These are phyloP conservation scores for Limnephilus marmoratus DNA, from an alignment of 2,888 invertebrate genomes.

Conservation along the genomic window DNA sequence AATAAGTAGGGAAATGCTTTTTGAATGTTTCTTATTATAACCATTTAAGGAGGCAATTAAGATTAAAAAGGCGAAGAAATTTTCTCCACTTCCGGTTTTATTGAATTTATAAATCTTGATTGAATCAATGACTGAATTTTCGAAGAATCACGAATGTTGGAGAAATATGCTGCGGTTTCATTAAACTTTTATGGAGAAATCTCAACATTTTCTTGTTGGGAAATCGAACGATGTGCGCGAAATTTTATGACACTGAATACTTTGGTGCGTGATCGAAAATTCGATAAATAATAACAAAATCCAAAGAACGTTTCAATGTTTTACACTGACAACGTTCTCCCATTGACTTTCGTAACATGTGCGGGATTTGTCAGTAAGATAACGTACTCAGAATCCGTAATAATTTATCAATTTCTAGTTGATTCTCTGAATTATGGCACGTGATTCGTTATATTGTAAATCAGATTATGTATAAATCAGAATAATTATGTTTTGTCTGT, in stretches of 20 bases:
- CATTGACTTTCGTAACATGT: background rate
- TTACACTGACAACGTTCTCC: background rate
- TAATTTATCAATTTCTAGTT: background rate
- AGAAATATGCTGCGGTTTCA: background rate
- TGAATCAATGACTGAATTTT: background rate
- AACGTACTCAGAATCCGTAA: background rate
- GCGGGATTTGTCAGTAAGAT: background rate
- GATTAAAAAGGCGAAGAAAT: background rate
- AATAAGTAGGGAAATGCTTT: background rate
- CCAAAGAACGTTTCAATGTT: background rate
- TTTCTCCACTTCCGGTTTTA: background rate
- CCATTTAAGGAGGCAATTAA: background rate
- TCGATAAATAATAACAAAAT: background rate
- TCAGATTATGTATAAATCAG: background rate
- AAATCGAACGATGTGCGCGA: background rate
- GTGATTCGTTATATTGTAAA: background rate
- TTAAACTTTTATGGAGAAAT: background rate
- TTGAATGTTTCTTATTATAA: background rate
- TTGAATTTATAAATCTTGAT: background rate
- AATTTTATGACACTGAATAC: background rate
- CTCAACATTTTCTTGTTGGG: background rate
- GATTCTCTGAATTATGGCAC: background rate
- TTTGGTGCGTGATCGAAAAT: background rate
- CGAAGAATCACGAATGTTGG: background rate
- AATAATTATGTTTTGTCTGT: background rate